Conservation (phyloP, 2,797 vertebrate genomes). For the Macropus fuliginosus region DNA sequence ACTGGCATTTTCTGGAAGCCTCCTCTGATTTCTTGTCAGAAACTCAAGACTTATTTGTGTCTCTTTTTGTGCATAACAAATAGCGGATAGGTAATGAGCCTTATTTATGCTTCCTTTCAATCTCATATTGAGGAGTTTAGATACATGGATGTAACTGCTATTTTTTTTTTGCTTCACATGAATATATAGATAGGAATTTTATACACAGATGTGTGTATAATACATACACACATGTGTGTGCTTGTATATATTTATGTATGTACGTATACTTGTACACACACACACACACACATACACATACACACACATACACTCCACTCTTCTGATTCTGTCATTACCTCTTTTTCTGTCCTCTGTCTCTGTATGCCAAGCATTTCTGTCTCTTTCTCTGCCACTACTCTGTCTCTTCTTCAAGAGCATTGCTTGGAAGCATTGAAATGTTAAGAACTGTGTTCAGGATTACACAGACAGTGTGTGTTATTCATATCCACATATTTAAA, state of each 20-base stretch:
- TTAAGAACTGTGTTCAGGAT: not conserved
- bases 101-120: not conserved
- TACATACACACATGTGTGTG: too few species aligned
- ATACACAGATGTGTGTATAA: not conserved
- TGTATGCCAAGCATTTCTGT: not conserved
- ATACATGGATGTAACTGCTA: not conserved
- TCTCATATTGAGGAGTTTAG: not conserved
- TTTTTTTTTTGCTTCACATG: not conserved
- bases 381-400: not conserved
- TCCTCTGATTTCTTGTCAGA: not conserved
- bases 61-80: not conserved
- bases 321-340: not conserved
- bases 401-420: not conserved
- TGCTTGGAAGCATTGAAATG: not conserved
- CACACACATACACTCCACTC: not conserved
- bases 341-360: not conserved
- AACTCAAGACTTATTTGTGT: not conserved
- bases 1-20: not conserved
- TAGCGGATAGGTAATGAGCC: not conserved
- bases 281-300: not conserved
- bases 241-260: too few species aligned
- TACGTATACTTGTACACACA: too few species aligned
- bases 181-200: not conserved
- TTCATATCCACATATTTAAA: not conserved
- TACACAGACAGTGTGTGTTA: not conserved